These are phyloP conservation scores for Atrichornis clamosus DNA, from an alignment of 2,113 vertebrate genomes.

Conservation along the genomic window DNA sequence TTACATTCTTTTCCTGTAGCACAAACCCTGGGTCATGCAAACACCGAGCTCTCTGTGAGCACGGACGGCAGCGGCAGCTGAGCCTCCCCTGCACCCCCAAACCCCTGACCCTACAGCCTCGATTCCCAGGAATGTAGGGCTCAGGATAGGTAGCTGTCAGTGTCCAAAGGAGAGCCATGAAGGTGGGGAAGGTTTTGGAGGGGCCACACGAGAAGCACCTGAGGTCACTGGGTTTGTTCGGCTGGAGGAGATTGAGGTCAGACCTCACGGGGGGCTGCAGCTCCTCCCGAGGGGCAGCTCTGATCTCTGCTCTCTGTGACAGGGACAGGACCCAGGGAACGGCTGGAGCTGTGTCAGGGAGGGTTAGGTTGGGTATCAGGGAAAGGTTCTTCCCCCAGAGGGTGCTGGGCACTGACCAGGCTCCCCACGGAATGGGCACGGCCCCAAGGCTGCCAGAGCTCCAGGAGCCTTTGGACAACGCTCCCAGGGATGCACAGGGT, in stretches of 20 bases:
- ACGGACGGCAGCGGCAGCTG: fast-evolving
- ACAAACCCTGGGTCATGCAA: not conserved
- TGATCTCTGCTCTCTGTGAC: not conserved
- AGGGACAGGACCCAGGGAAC: fast-evolving
- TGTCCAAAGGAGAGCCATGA: not conserved
- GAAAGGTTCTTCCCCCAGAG: not conserved
- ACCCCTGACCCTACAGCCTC: not conserved
- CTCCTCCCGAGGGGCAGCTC: not conserved
- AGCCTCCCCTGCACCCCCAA: not conserved
- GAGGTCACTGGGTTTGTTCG: not conserved
- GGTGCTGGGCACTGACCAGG: not conserved
- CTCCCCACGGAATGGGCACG: not conserved
- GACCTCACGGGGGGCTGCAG: not conserved
- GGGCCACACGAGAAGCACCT: not conserved
- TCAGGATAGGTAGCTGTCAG: not conserved
- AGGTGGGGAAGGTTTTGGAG: not conserved
- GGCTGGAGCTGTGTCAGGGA: not conserved
- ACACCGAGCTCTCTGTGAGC: not conserved
- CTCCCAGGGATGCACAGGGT: not conserved
- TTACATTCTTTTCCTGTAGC: not conserved
- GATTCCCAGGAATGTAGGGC: fast-evolving
- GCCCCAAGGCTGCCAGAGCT: not conserved
- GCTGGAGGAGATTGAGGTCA: not conserved
- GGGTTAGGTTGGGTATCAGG: fast-evolving
- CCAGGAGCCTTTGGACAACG: fast-evolving